Evolutionary conservation across 2,888 invertebrate species (phyloP), one percentile per base, ranked within the genome.

Genomic region (Apodemia zela): DNA sequence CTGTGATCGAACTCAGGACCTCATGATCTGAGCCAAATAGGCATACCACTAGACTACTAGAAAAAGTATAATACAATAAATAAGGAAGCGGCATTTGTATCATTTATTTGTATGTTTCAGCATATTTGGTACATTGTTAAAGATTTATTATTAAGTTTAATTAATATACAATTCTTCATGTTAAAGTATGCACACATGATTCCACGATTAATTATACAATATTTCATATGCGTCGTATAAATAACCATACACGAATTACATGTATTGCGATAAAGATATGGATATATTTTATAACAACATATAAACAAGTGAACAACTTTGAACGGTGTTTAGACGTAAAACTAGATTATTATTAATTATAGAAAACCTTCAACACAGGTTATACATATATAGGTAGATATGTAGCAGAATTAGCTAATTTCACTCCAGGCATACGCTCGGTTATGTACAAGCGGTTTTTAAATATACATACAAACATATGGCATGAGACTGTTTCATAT

Each of bases 81-180:
- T 89, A 89, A 89, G 89, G 89, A 91, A 91, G 91, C 91, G 89
- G 88, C 87, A 87, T 89, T 89, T 86, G 87, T 90, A 87, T 89
- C 82, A 84, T 91, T 90, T 90, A 91, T 89, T 90, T 85, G 49
- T 49, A 49, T 81, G 75, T 85, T 72, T 85, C 83, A 89, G 90
- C 90, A 80, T 89, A 89, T 88, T 87, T 90, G 91, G 90, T 91
- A 91, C 91, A 91, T 89, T 89, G 83, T 86, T 82, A 87, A 81
- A 90, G 84, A 80, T 86, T 87, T 85, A 81, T 85, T 78, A 76
- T 80, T 82, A 79, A 85, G 75, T 85, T 84, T 84, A 81, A 79
- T 79, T 84, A 87, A 84, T 88, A 88, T 89, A 89, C 90, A 90
- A 85, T 79, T 84, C 77, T 42, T 84, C 83, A 83, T 86, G 84